Evolutionary conservation across 2,113 vertebrate genomes (phyloP).

Genomic region (Oriolus oriolus): DNA sequence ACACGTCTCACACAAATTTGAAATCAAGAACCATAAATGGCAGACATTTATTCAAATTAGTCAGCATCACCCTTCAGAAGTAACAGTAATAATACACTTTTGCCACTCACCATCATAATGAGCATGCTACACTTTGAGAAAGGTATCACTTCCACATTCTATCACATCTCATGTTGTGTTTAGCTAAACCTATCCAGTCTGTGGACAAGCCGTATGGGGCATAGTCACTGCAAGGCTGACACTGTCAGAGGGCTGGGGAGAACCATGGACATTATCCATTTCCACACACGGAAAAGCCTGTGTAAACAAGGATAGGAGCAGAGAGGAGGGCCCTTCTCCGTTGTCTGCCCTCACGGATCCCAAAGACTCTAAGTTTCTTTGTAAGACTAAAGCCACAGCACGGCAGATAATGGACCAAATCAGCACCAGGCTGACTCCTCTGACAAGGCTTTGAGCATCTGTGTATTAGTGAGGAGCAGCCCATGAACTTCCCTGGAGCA

Average conservation of each 20-base stretch:
- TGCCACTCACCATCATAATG: background rate
- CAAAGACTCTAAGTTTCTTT: background rate
- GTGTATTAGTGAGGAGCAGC: background rate
- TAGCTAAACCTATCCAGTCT: background rate
- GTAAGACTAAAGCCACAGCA: background rate
- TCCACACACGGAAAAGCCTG: background rate
- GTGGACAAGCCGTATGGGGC: background rate
- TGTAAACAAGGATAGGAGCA: background rate
- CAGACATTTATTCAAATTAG: background rate
- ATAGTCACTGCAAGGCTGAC: background rate
- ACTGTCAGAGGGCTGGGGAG: background rate
- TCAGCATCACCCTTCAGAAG: background rate
- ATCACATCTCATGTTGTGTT: background rate
- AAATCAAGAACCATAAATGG: background rate
- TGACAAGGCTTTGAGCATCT: background rate
- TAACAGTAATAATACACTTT: background rate
- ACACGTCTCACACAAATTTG: background rate
- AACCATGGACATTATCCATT: background rate
- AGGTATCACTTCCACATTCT: background rate
- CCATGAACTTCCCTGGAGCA: background rate
- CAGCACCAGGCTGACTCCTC: background rate
- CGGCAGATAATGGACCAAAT: background rate
- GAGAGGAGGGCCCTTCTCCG: background rate
- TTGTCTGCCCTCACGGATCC: background rate
- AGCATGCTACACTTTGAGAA: background rate